Base-by-base conservation (phyloP, 2,797 vertebrate species). In the Enteromius radiatus region DNA sequence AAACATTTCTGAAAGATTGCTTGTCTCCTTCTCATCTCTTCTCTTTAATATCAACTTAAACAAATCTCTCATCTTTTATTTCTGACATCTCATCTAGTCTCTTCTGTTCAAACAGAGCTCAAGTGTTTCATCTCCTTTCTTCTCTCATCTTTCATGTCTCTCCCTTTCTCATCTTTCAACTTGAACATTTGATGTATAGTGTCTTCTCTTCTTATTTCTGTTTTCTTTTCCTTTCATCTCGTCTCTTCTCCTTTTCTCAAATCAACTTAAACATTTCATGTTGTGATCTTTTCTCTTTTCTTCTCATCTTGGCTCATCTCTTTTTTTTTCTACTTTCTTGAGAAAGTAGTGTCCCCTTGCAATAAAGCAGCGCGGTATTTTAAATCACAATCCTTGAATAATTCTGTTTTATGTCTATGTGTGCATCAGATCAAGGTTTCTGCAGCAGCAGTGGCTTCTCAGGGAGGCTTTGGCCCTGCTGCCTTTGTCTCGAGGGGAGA, bases 391-490 rank as follows among this genome's bases (percentile, higher is more conserved):
- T 71, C 45, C 69, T 52, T 86, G 81, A 86, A 80, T 70, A 71
- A n/a, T 38, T n/a, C 6, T 11, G 36, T 3, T 31, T 43, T 63
- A 77, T 84, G 65, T 78, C 33, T 73, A n/a, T 81, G 52, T 76
- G 26, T 80, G 47, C 61, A 23, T 49, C 56, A 84, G 84, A 67
- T 54, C 61, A 5, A 63, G 87, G 73, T 88, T 75, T 86, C 49
- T 88, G 65, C 88, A 74, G 84, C 84, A 87, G 78, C 84, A 56
- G 69, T 74, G 78, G 90, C 90, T 61, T 69, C 84, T 92, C 79
- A 78, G 19, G 52, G 81, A 90, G 33, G 36, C 75, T 56, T 43
- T 64, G 36, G 33, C 52, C 12, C 85, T 89, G 79, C 87, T 92
- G 84, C 87, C 49, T 82, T 52, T 76, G 87, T 92, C 87, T 82